Percentiles rank a stretch among this genome's conserved stretches.
Conservation (phyloP, 2,797 vertebrate genomes). For the Clarias laeviceps region DNA sequence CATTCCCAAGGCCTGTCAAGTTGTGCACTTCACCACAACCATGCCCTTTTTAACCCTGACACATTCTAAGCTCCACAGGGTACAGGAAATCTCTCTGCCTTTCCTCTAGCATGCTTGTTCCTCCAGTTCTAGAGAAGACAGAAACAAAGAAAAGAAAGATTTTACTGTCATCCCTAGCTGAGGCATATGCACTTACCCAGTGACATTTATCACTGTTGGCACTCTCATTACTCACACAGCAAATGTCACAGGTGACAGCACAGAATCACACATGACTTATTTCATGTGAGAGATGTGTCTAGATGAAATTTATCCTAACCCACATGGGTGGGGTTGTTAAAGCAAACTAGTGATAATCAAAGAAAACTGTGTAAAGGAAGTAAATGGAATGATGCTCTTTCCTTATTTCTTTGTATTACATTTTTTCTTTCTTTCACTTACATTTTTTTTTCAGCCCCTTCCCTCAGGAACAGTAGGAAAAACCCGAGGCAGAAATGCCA, state of each 20-base stretch:
- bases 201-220: slow-evolving; percentile 54
- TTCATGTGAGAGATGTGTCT: slow-evolving; percentile 16
- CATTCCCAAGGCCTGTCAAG: neutral
- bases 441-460: neutral
- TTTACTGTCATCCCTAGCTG: slow-evolving; percentile 19
- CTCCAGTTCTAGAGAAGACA: slow-evolving; percentile 3
- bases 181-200: slow-evolving; percentile 4
- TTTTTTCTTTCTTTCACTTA: neutral
- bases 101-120: neutral
- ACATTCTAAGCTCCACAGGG: neutral
- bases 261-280: slow-evolving; percentile 27
- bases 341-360: slow-evolving; percentile 12
- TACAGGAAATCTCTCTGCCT: slow-evolving; percentile 7
- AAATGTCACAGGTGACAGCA: slow-evolving; percentile 55
- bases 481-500: neutral
- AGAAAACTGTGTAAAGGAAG: neutral
- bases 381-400: neutral
- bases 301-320: slow-evolving; percentile 28
- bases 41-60: slow-evolving; percentile 4
- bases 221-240: slow-evolving; percentile 47
- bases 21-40: neutral
- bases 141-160: slow-evolving; percentile 3
- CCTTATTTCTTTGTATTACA: neutral
- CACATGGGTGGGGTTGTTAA: neutral
- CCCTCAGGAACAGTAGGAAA: neutral